Base-by-base conservation (phyloP, 2,113 vertebrate species). In the Oryzias melastigma region DNA sequence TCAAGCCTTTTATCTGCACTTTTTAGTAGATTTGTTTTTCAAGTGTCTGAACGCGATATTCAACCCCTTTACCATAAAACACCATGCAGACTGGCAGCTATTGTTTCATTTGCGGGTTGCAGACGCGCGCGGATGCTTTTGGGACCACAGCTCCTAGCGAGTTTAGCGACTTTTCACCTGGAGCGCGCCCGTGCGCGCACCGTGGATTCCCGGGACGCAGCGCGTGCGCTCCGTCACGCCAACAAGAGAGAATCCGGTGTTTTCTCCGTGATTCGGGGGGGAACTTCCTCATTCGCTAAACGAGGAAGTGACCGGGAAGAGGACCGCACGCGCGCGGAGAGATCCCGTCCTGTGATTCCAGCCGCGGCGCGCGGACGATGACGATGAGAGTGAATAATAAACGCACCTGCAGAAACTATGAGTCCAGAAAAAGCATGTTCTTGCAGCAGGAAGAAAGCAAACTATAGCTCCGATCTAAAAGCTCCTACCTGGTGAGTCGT, bases 401-500 rank as follows among this genome's bases (percentile, higher is more conserved):
- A 35, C 35, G 35, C 35, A 35, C 35, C 35, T 35, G 35, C 35
- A 35, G 8, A 10, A 10, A 35, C 14, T 35, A 17, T 5, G 16
- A 35, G 18, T 2, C 0, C 14, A 1, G 17, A 14, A 14, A 16
- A 27, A 52, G 24, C 50, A 52, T 27, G 7, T 12, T 35, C 1
- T 35, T 77, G 59, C 43, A 52, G 62, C 61, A 67, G 27, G 40
- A 44, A 54, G 62, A 19, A n/a, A 53, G 60, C 51, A 50, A 16
- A 17, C 18, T 58, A 10, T 13, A 22, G 47, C 1, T 22, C 24
- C 5, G 3, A 29, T 22, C 1, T 59, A 6, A 41, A 15, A 13
- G 35, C 6, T 19, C 73, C 58, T 81, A 88, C 86, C 86, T 88
- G 86, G 61, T 79, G 80, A 71, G 71, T 81, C 25, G 51, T 4